Evolutionary conservation across 2,797 vertebrate genomes (phyloP).

Genomic region (Gymnoscopelus microlampas): DNA sequence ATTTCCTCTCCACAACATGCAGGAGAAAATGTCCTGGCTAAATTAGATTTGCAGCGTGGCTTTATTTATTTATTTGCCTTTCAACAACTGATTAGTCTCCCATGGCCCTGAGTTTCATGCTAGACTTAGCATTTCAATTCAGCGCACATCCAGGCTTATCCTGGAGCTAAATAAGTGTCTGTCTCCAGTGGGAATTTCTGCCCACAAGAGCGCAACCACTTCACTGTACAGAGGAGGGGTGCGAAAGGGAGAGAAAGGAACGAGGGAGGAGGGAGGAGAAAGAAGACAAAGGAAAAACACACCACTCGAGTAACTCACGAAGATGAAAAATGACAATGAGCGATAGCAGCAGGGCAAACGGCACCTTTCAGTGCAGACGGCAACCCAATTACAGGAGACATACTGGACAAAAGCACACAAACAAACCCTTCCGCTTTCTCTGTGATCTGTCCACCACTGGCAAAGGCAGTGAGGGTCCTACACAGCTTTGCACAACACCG

Average conservation of each 20-base stretch:
- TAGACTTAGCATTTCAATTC: constrained; percentile 81
- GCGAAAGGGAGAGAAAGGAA: constrained; percentile 28
- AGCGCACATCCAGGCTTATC: constrained; percentile 73
- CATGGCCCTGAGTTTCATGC: constrained; percentile 74
- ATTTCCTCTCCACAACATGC: constrained; percentile 29
- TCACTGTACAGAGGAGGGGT: constrained; percentile 51
- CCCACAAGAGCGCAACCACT: constrained; percentile 72
- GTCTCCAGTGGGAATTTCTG: constrained; percentile 73
- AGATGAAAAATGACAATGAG: constrained; percentile 71
- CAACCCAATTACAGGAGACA: constrained; percentile 55
- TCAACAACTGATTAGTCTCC: constrained; percentile 79
- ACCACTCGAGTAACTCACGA: constrained; percentile 39
- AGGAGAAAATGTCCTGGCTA: constrained; percentile 44
- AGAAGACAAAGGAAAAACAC: not conserved
- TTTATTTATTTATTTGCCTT: constrained; percentile 74
- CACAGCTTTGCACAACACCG: constrained; percentile 24
- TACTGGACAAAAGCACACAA: constrained; percentile 49
- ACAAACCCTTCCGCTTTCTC: constrained; percentile 14
- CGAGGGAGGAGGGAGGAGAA: constrained; percentile 10
- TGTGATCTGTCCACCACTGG: constrained; percentile 10
- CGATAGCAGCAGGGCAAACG: constrained; percentile 49
- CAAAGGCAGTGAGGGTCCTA: not conserved
- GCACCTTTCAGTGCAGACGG: constrained; percentile 52
- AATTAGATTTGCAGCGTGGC: constrained; percentile 67
- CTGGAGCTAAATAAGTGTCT: constrained; percentile 77